phyloP scores from a whole-genome alignment of 2,888 invertebrate genomes.

The Pachymerium ferrugineum region DNA sequence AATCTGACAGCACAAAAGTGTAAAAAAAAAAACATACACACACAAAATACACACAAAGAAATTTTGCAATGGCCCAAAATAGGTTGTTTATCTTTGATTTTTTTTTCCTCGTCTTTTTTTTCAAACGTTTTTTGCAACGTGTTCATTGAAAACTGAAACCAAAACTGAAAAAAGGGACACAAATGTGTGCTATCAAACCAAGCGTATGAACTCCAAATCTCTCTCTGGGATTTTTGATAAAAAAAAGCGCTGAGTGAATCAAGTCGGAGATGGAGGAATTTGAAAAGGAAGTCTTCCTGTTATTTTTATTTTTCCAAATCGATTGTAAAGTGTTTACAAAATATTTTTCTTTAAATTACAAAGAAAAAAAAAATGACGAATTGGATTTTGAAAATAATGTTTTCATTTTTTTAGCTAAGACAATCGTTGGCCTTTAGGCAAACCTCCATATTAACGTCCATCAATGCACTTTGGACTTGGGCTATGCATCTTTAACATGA shows the following conservation, averaged over 20 bases:
- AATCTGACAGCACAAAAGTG: constrained; percentile 4
- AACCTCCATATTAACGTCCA: constrained; percentile 7
- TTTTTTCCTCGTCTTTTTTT: not conserved
- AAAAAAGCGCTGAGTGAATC: not conserved
- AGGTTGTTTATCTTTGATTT: not conserved
- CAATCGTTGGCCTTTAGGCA: not conserved
- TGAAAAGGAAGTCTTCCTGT: constrained; percentile 17
- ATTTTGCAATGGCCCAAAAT: constrained; percentile 14
- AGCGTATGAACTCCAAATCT: constrained; percentile 1
- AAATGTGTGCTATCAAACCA: constrained; percentile 14
- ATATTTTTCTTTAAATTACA: not conserved
- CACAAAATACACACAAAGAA: not conserved
- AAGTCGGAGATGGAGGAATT: constrained; percentile 5
- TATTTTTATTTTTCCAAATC: not conserved
- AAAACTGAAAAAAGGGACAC: not conserved
- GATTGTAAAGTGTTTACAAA: not conserved
- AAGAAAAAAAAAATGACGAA: not conserved
- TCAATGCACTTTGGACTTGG: not conserved
- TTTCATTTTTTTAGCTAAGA: not conserved
- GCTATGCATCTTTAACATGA: not conserved
- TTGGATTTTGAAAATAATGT: not conserved
- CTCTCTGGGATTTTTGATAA: not conserved
- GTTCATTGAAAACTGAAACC: not conserved
- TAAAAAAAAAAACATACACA: not conserved
- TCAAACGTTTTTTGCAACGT: not conserved